Percentiles rank a stretch among this genome's conserved stretches.
These are phyloP conservation scores for Hiodon tergisus DNA, from an alignment of 2,113 vertebrate species.

Conservation along the genomic window DNA sequence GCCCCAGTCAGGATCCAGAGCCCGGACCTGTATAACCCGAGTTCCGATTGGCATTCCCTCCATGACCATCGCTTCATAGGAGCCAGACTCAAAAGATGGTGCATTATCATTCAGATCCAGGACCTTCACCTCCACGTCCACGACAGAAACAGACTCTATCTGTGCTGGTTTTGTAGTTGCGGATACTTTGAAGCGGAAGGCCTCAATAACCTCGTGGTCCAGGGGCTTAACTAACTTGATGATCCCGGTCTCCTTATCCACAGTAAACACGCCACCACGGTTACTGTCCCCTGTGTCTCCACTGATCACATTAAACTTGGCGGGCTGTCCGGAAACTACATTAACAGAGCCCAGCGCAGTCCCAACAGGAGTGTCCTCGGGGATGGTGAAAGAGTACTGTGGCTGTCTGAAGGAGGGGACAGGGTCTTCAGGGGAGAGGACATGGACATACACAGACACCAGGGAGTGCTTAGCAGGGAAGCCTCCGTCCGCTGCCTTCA, in stretches of 20 bases:
- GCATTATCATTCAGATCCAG: slow-evolving; percentile 94
- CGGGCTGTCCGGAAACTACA: slow-evolving; percentile 68
- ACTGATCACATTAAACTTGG: slow-evolving; percentile 69
- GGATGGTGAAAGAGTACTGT: slow-evolving; percentile 85
- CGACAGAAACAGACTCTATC: slow-evolving; percentile 77
- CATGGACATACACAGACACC: slow-evolving; percentile 91
- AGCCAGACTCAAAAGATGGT: slow-evolving; percentile 79
- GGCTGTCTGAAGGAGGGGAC: slow-evolving; percentile 87
- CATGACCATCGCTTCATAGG: slow-evolving; percentile 85
- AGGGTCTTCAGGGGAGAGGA: slow-evolving; percentile 76
- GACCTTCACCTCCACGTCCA: slow-evolving; percentile 87
- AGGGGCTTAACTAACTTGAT: slow-evolving; percentile 80
- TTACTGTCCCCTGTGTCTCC: slow-evolving; percentile 84
- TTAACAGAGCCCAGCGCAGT: slow-evolving; percentile 81
- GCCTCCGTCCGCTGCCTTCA: slow-evolving; percentile 88
- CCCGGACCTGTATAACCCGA: slow-evolving; percentile 82
- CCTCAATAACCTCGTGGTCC: slow-evolving; percentile 75
- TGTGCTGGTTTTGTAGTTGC: slow-evolving; percentile 75
- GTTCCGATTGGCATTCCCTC: slow-evolving; percentile 91
- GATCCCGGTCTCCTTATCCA: slow-evolving; percentile 81
- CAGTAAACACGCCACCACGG: slow-evolving; percentile 71
- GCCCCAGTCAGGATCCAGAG: slow-evolving; percentile 79
- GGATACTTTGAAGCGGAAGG: slow-evolving; percentile 84
- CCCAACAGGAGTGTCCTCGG: slow-evolving; percentile 80
- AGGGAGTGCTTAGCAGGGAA: slow-evolving; percentile 82